phyloP scores from a whole-genome alignment of 2,888 invertebrate genomes.

The Pelosia muscerda region DNA sequence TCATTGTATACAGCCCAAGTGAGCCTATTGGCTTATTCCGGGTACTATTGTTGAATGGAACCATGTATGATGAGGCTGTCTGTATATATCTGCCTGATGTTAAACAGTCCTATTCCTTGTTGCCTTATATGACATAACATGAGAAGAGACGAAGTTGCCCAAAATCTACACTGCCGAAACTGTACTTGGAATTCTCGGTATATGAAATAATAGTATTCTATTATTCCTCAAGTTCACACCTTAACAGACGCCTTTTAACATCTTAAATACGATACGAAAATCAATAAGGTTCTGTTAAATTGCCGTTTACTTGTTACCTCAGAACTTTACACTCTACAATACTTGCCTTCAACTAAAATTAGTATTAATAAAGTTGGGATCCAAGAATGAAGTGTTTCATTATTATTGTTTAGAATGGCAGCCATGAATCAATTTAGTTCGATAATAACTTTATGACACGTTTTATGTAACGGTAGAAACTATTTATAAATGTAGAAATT shows the following conservation, averaged over 20 bases:
- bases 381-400: constrained; percentile 13
- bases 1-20: no score
- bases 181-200: no score
- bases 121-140: no score
- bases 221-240: constrained; percentile 1
- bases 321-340: constrained; percentile 13
- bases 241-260: not conserved
- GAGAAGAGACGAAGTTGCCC: no score
- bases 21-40: no score
- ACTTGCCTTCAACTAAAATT: constrained; percentile 13
- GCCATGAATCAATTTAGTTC: not conserved
- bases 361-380: constrained; percentile 19
- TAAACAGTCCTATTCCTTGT: no score
- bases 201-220: not conserved
- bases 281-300: not conserved
- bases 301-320: not conserved
- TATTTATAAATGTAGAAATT: no score
- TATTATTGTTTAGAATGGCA: constrained; percentile 7
- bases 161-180: no score
- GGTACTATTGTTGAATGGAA: no score
- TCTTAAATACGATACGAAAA: not conserved
- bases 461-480: no score
- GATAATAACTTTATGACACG: not conserved
- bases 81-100: no score
- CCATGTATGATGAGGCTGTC: no score